phyloP scores from a whole-genome alignment of 2,888 invertebrate species.

The Tridacna crocea region DNA sequence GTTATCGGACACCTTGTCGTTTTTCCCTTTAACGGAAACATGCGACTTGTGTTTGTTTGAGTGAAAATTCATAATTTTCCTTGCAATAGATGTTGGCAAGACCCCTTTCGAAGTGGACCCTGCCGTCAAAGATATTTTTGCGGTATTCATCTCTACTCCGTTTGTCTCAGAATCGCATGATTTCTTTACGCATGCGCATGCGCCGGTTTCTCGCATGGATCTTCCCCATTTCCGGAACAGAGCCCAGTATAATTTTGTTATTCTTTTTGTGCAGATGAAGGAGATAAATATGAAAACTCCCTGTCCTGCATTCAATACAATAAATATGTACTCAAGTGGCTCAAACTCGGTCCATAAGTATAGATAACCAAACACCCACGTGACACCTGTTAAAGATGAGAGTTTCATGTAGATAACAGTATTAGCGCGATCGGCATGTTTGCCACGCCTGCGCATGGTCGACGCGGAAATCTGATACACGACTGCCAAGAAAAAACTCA shows the following conservation, averaged over 20 bases:
- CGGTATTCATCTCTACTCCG: constrained; percentile 53
- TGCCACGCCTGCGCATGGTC: constrained; percentile 57
- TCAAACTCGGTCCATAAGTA: constrained; percentile 56
- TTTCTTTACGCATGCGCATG: constrained; percentile 34
- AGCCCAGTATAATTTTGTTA: constrained; percentile 49
- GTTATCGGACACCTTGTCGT: neutral
- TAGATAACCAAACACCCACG: constrained; percentile 66
- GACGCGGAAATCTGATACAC: constrained; percentile 62
- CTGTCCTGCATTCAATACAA: constrained; percentile 63
- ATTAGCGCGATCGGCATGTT: constrained; percentile 54
- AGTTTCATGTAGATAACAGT: constrained; percentile 64
- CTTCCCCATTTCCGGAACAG: constrained; percentile 38
- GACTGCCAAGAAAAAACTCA: constrained; percentile 62
- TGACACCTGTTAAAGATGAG: constrained; percentile 61
- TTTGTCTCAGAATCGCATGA: constrained; percentile 12
- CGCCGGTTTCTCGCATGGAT: constrained; percentile 4
- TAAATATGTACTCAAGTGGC: constrained; percentile 61
- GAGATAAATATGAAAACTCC: constrained; percentile 64
- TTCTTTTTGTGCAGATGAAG: constrained; percentile 61
- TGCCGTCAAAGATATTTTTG: constrained; percentile 44
- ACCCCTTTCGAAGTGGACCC: constrained; percentile 35
- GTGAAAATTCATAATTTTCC: neutral
- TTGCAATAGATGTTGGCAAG: neutral
- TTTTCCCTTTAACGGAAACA: neutral
- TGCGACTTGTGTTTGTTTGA: neutral